Conservation (phyloP, 2,113 vertebrate species). For the Paramisgurnus dabryanus region DNA sequence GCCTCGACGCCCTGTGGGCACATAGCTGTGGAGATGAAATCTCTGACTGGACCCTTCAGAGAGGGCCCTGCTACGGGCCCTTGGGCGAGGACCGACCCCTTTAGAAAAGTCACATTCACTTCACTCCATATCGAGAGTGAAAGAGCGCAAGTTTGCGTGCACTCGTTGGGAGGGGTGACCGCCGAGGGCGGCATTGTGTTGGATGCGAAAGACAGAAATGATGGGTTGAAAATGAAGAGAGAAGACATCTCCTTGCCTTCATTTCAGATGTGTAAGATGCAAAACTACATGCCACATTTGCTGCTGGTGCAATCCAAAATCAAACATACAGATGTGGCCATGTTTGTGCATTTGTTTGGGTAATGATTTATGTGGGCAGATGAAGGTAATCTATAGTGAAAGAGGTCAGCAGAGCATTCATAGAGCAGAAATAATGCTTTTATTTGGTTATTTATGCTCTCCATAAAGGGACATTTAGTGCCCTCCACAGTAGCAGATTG, state of each 20-base stretch:
- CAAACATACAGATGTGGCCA: neutral
- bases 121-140: conserved; percentile 79
- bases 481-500: conserved; percentile 30
- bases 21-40: conserved; percentile 98
- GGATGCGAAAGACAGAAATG: conserved; percentile 71
- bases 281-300: neutral
- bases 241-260: conserved; percentile 85
- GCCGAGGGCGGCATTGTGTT: conserved; percentile 38
- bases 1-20: conserved; percentile 81
- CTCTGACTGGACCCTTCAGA: conserved; percentile 99
- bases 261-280: conserved; percentile 37
- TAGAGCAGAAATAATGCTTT: conserved; percentile 80
- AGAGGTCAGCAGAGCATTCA: conserved; percentile 67
- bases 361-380: conserved; percentile 26
- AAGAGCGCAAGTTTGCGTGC: conserved; percentile 40
- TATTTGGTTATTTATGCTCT: conserved; percentile 81
- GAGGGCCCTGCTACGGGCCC: conserved; percentile 94
- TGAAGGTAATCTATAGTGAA: conserved; percentile 48
- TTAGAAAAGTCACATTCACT: conserved; percentile 99
- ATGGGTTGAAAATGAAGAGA: conserved; percentile 96
- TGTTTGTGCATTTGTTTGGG: conserved; percentile 8
- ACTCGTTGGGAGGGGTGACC: conserved; percentile 32
- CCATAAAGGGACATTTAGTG: conserved; percentile 62
- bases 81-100: conserved; percentile 98
- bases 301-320: neutral